Evolutionary conservation across 2,113 vertebrate genomes (phyloP).

Genomic region (Thalassoma bifasciatum): DNA sequence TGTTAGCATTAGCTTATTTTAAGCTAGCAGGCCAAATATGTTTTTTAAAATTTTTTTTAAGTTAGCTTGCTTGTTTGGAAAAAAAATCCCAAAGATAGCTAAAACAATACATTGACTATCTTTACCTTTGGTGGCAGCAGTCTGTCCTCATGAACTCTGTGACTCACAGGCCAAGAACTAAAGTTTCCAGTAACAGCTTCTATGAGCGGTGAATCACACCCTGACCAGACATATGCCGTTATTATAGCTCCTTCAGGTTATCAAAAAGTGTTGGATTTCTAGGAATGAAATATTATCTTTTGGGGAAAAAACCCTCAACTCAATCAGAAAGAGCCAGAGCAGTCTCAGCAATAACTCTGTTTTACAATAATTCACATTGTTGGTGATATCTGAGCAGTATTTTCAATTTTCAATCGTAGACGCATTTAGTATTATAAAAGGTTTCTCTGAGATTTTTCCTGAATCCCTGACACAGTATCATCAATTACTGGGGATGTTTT

Average conservation of each 20-base stretch:
- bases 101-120: background rate
- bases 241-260: constrained; percentile 30
- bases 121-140: background rate
- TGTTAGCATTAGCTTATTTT: background rate
- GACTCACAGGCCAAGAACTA: background rate
- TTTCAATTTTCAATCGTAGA: too few species aligned
- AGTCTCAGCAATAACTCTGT: too few species aligned
- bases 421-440: too few species aligned
- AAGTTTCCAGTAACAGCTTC: constrained; percentile 9
- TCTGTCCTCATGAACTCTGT: background rate
- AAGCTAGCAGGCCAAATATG: background rate
- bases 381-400: too few species aligned
- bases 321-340: too few species aligned
- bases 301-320: background rate
- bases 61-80: background rate
- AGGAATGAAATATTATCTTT: constrained; percentile 16
- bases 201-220: constrained; percentile 17
- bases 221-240: constrained; percentile 18
- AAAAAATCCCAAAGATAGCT: background rate
- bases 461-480: too few species aligned
- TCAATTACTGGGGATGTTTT: too few species aligned
- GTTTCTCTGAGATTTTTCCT: too few species aligned
- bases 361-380: too few species aligned
- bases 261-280: constrained; percentile 8
- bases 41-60: too few species aligned